These are phyloP conservation scores for Drosophila buzzatii DNA, from an alignment of 2,888 invertebrate species.

Conservation along the genomic window DNA sequence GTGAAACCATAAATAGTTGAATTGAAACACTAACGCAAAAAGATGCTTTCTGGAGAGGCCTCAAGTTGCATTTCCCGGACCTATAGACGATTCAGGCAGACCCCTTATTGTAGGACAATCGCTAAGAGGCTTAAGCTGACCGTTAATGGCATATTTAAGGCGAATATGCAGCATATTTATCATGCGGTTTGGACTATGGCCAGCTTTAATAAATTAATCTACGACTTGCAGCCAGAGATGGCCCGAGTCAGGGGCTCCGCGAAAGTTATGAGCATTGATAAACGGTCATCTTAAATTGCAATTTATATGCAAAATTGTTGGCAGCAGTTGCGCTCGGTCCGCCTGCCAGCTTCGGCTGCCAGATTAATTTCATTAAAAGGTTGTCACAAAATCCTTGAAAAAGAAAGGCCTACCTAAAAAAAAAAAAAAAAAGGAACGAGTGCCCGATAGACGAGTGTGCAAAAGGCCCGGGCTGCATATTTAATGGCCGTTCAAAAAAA, in stretches of 20 bases:
- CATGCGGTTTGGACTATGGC: background rate
- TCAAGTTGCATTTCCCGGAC: no score
- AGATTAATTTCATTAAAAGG: conserved; percentile 75
- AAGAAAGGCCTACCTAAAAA: conserved; percentile 30
- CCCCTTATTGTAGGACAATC: no score
- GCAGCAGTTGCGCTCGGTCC: conserved; percentile 34
- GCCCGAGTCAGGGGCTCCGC: conserved; percentile 21
- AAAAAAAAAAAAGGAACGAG: conserved; percentile 17
- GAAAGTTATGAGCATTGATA: conserved; percentile 60
- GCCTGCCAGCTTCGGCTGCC: conserved; percentile 10
- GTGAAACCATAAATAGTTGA: no score
- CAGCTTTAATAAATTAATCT: conserved; percentile 50
- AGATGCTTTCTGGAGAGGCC: no score
- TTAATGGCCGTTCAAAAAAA: conserved; percentile 44
- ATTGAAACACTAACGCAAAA: no score
- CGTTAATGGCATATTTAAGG: conserved; percentile 16
- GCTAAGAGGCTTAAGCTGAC: conserved; percentile 13
- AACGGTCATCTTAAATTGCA: conserved; percentile 64
- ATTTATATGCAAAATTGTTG: conserved; percentile 63
- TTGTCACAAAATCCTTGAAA: conserved; percentile 64
- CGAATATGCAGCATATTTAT: background rate
- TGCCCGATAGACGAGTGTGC: conserved; percentile 29
- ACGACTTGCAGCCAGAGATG: conserved; percentile 15
- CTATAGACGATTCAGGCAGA: no score
- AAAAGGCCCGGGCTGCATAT: conserved; percentile 49